Evolutionary conservation across 2,888 invertebrate genomes (phyloP).

Genomic region (Pachycephus smyrnensis): DNA sequence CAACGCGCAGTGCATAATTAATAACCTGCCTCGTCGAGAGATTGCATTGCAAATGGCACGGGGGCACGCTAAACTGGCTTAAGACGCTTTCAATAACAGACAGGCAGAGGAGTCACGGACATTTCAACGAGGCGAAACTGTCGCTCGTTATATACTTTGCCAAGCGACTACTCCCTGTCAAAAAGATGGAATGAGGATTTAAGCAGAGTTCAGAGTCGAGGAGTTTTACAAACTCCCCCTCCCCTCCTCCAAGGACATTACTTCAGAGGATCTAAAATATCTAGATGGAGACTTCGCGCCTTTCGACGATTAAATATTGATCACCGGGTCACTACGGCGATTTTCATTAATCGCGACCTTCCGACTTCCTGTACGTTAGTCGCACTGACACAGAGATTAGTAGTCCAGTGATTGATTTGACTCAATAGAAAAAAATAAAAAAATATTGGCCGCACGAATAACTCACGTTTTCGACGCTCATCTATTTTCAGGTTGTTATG

Average conservation of each 20-base stretch:
- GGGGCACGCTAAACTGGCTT: background rate
- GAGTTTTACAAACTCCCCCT: background rate
- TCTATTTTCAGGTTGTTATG: background rate
- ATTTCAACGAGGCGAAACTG: constrained; percentile 12
- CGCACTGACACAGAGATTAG: background rate
- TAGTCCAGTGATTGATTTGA: background rate
- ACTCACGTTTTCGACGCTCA: background rate
- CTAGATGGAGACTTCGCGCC: background rate
- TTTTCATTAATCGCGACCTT: background rate
- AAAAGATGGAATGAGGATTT: background rate
- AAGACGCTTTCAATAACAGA: background rate
- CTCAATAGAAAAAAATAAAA: background rate
- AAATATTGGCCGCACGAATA: background rate
- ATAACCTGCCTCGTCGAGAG: constrained; percentile 39
- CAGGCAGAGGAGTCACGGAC: background rate
- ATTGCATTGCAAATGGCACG: constrained; percentile 56
- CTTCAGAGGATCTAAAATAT: background rate
- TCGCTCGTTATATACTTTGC: constrained; percentile 12
- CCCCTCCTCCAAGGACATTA: background rate
- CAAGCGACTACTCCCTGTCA: background rate
- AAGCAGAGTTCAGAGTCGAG: background rate
- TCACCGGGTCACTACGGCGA: background rate
- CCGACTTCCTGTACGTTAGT: background rate
- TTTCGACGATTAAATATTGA: background rate
- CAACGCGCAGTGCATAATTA: constrained; percentile 54